These are phyloP conservation scores for Phalera bucephala DNA, from an alignment of 2,888 invertebrate species.

Conservation along the genomic window DNA sequence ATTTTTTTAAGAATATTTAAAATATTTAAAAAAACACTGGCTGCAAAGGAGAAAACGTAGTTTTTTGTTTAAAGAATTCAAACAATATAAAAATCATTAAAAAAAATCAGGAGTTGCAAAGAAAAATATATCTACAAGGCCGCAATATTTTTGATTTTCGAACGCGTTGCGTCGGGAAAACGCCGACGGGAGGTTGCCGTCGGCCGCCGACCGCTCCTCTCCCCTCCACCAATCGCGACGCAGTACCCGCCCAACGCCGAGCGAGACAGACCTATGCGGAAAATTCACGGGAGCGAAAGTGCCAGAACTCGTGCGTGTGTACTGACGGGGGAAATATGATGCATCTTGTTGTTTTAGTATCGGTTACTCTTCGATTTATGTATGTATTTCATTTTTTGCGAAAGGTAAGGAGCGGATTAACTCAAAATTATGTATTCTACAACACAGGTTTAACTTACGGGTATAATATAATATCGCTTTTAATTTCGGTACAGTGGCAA, in stretches of 20 bases:
- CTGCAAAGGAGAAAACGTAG: too few relatives aligned
- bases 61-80: too few relatives aligned
- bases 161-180: slow-evolving; percentile 75
- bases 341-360: slow-evolving; percentile 80
- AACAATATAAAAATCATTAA: too few relatives aligned
- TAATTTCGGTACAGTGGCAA: too few relatives aligned
- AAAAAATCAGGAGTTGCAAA: too few relatives aligned
- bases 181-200: slow-evolving; percentile 74
- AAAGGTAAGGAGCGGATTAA: slow-evolving; percentile 63
- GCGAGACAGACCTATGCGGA: slow-evolving; percentile 45
- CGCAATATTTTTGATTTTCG: slow-evolving; percentile 57
- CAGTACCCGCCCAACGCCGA: slow-evolving; percentile 68
- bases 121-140: slow-evolving; percentile 2
- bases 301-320: slow-evolving; percentile 64
- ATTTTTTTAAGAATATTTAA: too few relatives aligned
- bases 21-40: too few relatives aligned
- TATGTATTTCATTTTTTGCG: slow-evolving; percentile 62
- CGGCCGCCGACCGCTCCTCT: slow-evolving; percentile 63
- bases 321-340: slow-evolving; percentile 74
- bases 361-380: slow-evolving; percentile 74
- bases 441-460: slow-evolving; percentile 9
- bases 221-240: slow-evolving; percentile 71
- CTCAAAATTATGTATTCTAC: slow-evolving; percentile 38
- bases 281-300: slow-evolving; percentile 46
- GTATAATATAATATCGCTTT: too few relatives aligned